Percentiles rank a stretch among this genome's conserved stretches.
Conservation (phyloP, 2,113 vertebrate species). For the Salvelinus sp. region DNA sequence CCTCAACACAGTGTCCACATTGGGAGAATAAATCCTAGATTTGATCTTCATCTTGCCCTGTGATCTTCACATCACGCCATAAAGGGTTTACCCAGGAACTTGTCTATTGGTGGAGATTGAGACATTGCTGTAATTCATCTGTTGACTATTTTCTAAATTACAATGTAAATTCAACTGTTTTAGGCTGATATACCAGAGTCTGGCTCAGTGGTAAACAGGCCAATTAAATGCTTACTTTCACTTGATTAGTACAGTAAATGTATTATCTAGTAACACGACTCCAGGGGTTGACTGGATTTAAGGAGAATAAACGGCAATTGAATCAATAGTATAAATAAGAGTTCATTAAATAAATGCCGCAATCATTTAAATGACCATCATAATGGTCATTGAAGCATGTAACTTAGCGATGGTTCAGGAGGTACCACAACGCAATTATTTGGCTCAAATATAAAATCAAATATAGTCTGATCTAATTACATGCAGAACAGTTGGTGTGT, state of each 20-base stretch:
- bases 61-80: background rate
- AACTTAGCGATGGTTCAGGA: background rate
- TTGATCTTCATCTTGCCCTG: background rate
- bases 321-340: slow-evolving; percentile 49
- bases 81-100: background rate
- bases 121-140: background rate
- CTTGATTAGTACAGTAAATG: slow-evolving; percentile 35
- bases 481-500: slow-evolving; percentile 2
- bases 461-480: slow-evolving; percentile 36
- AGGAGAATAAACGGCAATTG: slow-evolving; percentile 37
- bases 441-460: slow-evolving; percentile 29
- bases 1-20: slow-evolving; percentile 1
- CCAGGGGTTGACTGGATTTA: slow-evolving; percentile 23
- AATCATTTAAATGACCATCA: slow-evolving; percentile 32
- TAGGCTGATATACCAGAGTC: background rate
- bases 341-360: slow-evolving; percentile 32
- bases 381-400: slow-evolving; percentile 23
- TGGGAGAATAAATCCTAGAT: background rate
- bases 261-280: slow-evolving; percentile 31
- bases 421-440: slow-evolving; percentile 40
- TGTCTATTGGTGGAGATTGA: background rate
- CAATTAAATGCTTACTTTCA: slow-evolving; percentile 22
- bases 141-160: background rate
- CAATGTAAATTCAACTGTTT: background rate
- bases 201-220: slow-evolving; percentile 16